Percentiles rank a stretch among this genome's conserved stretches.
phyloP scores from a whole-genome alignment of 2,797 vertebrate species.

The Gadopsis bispinosus region DNA sequence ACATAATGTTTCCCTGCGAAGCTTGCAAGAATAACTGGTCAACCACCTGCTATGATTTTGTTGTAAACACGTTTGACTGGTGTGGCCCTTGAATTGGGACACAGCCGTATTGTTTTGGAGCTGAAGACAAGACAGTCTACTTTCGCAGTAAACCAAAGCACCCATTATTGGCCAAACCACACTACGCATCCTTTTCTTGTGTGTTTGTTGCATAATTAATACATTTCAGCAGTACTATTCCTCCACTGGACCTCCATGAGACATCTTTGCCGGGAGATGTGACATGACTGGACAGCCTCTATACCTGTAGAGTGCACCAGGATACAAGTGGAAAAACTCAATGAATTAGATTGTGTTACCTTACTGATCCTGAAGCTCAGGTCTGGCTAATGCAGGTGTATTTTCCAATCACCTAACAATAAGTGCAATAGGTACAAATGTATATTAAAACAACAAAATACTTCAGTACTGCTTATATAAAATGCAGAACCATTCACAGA shows the following conservation, averaged over 20 bases:
- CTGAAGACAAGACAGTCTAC: conserved; percentile 27
- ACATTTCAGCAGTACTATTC: conserved; percentile 2
- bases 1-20: neutral
- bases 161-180: conserved; percentile 1
- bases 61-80: conserved; percentile 12
- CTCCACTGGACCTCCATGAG: neutral
- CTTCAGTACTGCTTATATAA: neutral
- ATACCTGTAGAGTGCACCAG: neutral
- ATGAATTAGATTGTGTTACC: neutral
- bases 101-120: conserved; percentile 22
- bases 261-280: neutral
- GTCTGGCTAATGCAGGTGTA: neutral
- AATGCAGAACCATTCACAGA: neutral
- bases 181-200: neutral
- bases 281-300: conserved; percentile 6
- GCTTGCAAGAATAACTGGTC: neutral
- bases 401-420: neutral
- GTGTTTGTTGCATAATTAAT: conserved; percentile 35
- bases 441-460: neutral
- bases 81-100: conserved; percentile 36
- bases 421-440: neutral
- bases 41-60: neutral
- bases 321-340: neutral
- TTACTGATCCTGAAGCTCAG: neutral
- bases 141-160: conserved; percentile 51